Evolutionary conservation across 1,140 invertebrate species (phyloP), one percentile per base, ranked within the genome.

Genomic region (Neoseiulus cucumeris): DNA sequence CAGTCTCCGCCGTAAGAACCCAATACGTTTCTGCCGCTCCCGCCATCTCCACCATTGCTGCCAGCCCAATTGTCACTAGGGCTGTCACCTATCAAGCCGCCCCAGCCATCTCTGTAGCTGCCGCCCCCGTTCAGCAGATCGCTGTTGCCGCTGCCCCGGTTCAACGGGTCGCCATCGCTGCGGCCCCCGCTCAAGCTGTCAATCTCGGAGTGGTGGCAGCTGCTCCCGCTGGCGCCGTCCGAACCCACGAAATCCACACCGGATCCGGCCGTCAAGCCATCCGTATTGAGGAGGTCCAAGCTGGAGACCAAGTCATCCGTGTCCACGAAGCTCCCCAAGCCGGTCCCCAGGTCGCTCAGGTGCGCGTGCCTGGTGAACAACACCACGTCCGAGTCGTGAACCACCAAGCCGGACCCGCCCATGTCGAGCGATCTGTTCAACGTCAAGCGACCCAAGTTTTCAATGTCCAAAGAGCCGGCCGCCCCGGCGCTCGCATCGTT

Each of bases 261-360:
- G 51, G 22, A 59, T 59, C 51, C 22, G 51, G 51, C 51, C 51
- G 51, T 25, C 51, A 59, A 33, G 22, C 51, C 4, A 59, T 59
- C 22, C 51, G 51, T 20, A 59, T 59, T 20, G 14, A 59, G 14
- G 51, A 59, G 14, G 25, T 59, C 9, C 51, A 17, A 33, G 51
- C 51, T 25, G 22, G 51, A 17, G 51, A 59, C 33, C 51, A 59
- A 20, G 22, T 59, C 14, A 59, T 59, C 22, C 51, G 51, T 20
- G 51, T 59, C 4, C 51, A 20, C 2, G 51, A 59, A 33, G 51
- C 25, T 14, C 22, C 45, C 14, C 51, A 59, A 1, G 51, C 51
- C 12, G 51, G 25, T 1, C 51, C 22, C 9, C 17, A 59, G 22
- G 9, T 59, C 22, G 51, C 22, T 59, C 51, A 59, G 22, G 51